These are phyloP conservation scores for Oncorhynchus keta DNA, from an alignment of 2,113 vertebrate species.

Conservation along the genomic window DNA sequence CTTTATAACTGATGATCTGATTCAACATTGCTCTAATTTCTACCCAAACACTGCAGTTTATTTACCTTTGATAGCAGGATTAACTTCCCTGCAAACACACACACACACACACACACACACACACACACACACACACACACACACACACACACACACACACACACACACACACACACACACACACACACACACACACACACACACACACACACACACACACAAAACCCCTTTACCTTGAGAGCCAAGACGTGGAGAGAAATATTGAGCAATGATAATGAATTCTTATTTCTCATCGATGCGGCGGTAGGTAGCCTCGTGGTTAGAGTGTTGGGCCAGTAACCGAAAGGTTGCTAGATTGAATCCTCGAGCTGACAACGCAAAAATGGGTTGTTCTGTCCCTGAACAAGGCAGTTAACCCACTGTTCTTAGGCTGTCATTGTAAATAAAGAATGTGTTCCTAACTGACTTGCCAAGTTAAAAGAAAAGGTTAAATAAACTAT, in stretches of 20 bases:
- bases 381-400: no score
- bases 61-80: background rate
- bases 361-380: no score
- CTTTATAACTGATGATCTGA: conserved; percentile 1
- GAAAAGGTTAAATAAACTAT: no score
- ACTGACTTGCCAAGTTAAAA: no score
- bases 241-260: conserved; percentile 8
- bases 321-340: no score
- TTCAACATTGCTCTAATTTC: background rate
- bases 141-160: background rate
- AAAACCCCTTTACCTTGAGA: conserved; percentile 19
- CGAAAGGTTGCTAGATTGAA: no score
- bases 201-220: background rate
- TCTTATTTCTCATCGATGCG: conserved; percentile 3
- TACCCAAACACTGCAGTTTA: background rate
- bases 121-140: background rate
- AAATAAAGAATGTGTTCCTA: no score
- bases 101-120: background rate
- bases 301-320: no score
- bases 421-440: no score
- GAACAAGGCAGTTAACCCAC: no score
- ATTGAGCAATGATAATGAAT: conserved; percentile 11
- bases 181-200: background rate
- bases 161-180: background rate
- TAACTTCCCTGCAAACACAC: background rate